Conservation (phyloP, 2,113 vertebrate species). For the Fregetta grallaria region DNA sequence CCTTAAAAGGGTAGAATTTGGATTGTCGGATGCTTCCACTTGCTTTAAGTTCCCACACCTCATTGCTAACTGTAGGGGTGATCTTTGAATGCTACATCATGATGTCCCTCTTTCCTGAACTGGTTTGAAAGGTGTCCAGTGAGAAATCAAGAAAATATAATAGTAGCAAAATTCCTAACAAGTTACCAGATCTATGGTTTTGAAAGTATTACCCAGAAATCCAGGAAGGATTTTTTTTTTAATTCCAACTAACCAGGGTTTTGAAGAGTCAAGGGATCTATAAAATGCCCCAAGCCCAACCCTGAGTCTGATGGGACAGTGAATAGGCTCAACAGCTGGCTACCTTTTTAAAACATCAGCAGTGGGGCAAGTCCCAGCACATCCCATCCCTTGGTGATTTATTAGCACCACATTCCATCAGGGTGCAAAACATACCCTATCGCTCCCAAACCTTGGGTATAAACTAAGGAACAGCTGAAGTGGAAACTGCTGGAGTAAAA, state of each 20-base stretch:
- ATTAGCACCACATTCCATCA: neutral
- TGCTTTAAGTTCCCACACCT: neutral
- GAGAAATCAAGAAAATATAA: neutral
- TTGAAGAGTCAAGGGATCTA: neutral
- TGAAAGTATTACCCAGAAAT: neutral
- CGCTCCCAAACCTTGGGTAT: neutral
- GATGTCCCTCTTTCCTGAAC: neutral
- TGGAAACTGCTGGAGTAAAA: neutral
- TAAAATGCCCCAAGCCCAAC: neutral
- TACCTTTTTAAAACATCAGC: neutral
- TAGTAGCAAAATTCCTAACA: neutral
- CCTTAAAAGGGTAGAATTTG: neutral
- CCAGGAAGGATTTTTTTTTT: neutral
- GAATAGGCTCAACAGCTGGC: neutral
- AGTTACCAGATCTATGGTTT: neutral
- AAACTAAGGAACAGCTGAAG: neutral
- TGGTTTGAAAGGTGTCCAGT: neutral
- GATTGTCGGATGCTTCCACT: neutral
- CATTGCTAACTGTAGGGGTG: neutral
- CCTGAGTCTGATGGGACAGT: neutral
- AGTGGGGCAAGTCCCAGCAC: neutral
- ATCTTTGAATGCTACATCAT: neutral
- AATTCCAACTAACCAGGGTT: neutral
- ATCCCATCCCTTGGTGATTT: neutral
- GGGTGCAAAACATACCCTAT: neutral